Base-by-base conservation (phyloP, 2,888 invertebrate genomes). In the Tipula lateralis region DNA sequence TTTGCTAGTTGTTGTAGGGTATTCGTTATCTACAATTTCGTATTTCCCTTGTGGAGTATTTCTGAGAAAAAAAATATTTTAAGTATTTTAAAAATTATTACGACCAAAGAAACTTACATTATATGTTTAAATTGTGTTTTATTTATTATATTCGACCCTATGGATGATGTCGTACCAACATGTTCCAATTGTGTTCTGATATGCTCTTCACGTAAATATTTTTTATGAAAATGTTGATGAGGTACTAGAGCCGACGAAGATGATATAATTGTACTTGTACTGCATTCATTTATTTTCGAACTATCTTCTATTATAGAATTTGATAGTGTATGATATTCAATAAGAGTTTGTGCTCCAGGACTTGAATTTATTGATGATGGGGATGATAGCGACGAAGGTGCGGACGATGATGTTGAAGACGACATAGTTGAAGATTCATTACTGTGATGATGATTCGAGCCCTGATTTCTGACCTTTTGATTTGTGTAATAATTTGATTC, bases 201-300 rank as follows among this genome's bases (percentile, higher is more conserved):
- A 86, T 90, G 90, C 84, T 90, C 90, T 81, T 85, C 86, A 29
- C 90, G 88, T 86, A 90, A 87, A 87, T 90, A 90, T 87, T 90
- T 90, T 86, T 90, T 90, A 86, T 90, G 90, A 85, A 90, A 90
- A 87, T 91, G 91, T 80, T 86, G 87, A 85, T 86, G 83, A 39
- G 86, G 86, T 84, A 66, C 85, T 82, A 84, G 36, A 9, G 83
- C 84, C 80, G 86, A 84, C 4, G 85, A 85, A 16, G 84, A 30
- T 44, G 84, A 84, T n/a, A 82, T 82, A n/a, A 82, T 82, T 34
- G 84, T 30, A 50, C 29, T 34, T 16, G 84, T 50, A 50, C 44
- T 44, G 7, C 19, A 34, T 12, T 34, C 34, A 83, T 44, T 16
- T 6, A 24, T 29, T 12, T 34, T 29, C 9, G 29, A 24, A 81